Conservation (phyloP, 2,797 vertebrate species). For the Hippoglossus hippoglossus region DNA sequence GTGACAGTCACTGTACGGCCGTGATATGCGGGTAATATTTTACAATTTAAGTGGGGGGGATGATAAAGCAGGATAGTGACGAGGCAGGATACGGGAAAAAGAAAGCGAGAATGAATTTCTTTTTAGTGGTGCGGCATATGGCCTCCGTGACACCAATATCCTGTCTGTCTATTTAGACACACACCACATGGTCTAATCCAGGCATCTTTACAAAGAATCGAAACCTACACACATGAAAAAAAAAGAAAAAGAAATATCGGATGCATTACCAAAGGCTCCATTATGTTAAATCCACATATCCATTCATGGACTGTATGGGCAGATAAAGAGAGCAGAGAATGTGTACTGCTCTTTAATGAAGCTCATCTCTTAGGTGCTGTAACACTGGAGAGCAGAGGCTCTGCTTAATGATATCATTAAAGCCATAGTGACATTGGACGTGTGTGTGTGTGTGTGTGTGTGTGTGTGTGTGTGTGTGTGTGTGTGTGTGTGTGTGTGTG, state of each 20-base stretch:
- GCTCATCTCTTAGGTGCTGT: slow-evolving; percentile 34
- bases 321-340: slow-evolving; percentile 26
- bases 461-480: slow-evolving; percentile 4
- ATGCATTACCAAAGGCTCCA: slow-evolving; percentile 21
- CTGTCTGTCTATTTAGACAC: neutral
- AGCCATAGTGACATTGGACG: slow-evolving; percentile 19
- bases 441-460: neutral
- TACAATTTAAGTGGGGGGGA: slow-evolving; percentile 3
- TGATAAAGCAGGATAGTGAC: neutral
- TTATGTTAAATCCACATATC: slow-evolving; percentile 34
- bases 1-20: neutral
- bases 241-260: neutral
- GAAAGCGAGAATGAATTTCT: slow-evolving; percentile 11
- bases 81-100: neutral
- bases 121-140: slow-evolving; percentile 10
- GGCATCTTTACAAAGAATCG: slow-evolving; percentile 2
- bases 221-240: slow-evolving; percentile 5
- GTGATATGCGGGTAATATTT: slow-evolving; percentile 18
- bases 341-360: slow-evolving; percentile 39
- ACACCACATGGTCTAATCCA: neutral
- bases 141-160: slow-evolving; percentile 40
- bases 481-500: slow-evolving; percentile 2
- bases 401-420: slow-evolving; percentile 59
- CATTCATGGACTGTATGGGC: slow-evolving; percentile 6
- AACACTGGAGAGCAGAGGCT: slow-evolving; percentile 36